Conservation (phyloP, 2,888 invertebrate genomes). For the Rhorus exstirpatorius region DNA sequence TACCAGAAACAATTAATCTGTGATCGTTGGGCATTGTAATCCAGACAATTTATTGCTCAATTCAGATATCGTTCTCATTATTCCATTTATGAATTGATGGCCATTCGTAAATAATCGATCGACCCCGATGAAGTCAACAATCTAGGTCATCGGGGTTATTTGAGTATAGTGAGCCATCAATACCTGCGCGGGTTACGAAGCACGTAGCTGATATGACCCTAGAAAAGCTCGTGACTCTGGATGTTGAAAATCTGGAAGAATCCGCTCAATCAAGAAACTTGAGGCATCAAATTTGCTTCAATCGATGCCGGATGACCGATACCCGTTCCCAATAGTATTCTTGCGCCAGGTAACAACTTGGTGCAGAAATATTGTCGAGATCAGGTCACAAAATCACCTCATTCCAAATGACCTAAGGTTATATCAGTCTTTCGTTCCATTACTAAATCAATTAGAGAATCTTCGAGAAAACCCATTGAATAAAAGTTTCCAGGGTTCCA, state of each 20-base stretch:
- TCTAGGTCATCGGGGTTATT: conserved; percentile 4
- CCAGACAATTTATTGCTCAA: conserved; percentile 5
- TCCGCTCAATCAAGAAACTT: too few species aligned
- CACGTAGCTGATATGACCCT: too few species aligned
- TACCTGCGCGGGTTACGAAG: neutral
- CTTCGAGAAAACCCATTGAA: too few species aligned
- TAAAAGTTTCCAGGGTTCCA: neutral
- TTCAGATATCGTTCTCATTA: neutral
- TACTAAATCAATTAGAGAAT: too few species aligned
- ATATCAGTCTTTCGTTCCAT: neutral
- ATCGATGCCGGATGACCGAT: neutral
- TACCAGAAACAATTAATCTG: neutral
- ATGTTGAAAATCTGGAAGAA: neutral
- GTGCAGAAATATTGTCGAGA: too few species aligned
- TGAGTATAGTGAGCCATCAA: conserved; percentile 16
- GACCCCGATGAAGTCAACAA: conserved; percentile 14
- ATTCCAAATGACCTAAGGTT: neutral
- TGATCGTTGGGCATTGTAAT: neutral
- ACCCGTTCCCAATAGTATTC: neutral
- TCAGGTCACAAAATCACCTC: conserved; percentile 15
- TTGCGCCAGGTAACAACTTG: conserved; percentile 30
- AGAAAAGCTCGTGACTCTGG: neutral
- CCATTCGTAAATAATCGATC: conserved; percentile 35
- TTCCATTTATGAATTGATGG: conserved; percentile 17
- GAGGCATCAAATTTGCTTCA: too few species aligned